These are phyloP conservation scores for Napeogenes inachia DNA, from an alignment of 2,888 invertebrate species.

Conservation along the genomic window DNA sequence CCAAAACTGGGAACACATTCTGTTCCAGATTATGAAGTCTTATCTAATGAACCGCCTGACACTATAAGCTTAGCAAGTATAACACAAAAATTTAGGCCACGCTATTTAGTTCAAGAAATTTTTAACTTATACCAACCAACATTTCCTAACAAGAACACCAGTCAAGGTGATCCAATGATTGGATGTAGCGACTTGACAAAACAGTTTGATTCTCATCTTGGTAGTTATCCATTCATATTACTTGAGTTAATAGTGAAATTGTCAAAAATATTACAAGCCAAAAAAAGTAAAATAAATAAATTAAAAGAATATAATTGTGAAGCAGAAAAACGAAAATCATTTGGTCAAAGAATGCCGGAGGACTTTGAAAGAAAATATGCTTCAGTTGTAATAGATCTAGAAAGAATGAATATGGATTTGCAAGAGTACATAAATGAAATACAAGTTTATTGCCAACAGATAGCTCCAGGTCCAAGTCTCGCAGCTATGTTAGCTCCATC, in stretches of 20 bases:
- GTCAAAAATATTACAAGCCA: conserved; percentile 89
- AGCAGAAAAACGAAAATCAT: conserved; percentile 91
- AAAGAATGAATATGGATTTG: conserved; percentile 92
- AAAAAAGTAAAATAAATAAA: conserved; percentile 87
- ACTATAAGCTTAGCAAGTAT: conserved; percentile 91
- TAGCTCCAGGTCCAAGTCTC: conserved; percentile 90
- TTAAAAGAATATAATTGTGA: conserved; percentile 92
- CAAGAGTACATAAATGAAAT: conserved; percentile 91
- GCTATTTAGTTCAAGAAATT: conserved; percentile 79
- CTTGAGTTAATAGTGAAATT: conserved; percentile 92
- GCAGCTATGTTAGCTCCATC: conserved; percentile 93
- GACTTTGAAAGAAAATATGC: conserved; percentile 96
- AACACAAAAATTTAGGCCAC: conserved; percentile 86
- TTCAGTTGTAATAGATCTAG: conserved; percentile 89
- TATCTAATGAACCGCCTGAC: conserved; percentile 94
- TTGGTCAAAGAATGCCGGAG: conserved; percentile 85
- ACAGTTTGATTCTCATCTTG: conserved; percentile 75
- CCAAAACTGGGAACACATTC: conserved; percentile 95
- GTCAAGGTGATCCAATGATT: conserved; percentile 84
- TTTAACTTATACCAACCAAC: conserved; percentile 66
- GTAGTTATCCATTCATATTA: conserved; percentile 90
- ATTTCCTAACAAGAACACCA: conserved; percentile 50
- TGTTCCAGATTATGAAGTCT: conserved; percentile 96
- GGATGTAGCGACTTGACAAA: conserved; percentile 70
- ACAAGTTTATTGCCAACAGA: conserved; percentile 88